A percentile compares a stretch with the other conserved stretches of the same genome.
Evolutionary conservation across 2,113 vertebrate species (phyloP).

Genomic region (Oreotragus oreotragus): DNA sequence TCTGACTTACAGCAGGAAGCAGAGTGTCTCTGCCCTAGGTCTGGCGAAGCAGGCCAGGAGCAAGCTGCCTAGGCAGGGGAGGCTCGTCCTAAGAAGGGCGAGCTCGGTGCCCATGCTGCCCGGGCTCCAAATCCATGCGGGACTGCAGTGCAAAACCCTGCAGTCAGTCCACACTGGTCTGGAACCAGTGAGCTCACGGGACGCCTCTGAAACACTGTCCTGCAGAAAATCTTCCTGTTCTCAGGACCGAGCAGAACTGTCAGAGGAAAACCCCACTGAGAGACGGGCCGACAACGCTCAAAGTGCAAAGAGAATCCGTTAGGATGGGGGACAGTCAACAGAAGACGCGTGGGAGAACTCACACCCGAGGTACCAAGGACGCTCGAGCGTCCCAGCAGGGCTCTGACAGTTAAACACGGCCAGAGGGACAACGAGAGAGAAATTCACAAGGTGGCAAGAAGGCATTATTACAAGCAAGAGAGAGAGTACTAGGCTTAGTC

Average conservation of each 20-base stretch:
- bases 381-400: accelerated
- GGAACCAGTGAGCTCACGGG: accelerated
- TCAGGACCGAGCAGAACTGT: not conserved
- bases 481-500: no score
- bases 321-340: accelerated
- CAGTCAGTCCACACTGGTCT: not conserved
- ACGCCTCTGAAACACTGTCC: accelerated
- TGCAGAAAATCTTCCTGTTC: accelerated
- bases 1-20: accelerated
- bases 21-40: accelerated
- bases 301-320: no score
- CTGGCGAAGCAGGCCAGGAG: not conserved
- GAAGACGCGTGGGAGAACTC: accelerated
- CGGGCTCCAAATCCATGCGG: not conserved
- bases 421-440: not conserved
- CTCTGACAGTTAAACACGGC: not conserved
- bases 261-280: accelerated
- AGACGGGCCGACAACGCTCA: accelerated
- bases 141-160: accelerated
- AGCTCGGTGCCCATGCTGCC: accelerated
- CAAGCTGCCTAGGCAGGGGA: not conserved
- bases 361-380: not conserved
- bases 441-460: not conserved
- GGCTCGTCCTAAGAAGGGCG: not conserved
- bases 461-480: not conserved